These are phyloP conservation scores for Parauchenoglanis punctatus DNA, from an alignment of 2,797 vertebrate species.

Conservation along the genomic window DNA sequence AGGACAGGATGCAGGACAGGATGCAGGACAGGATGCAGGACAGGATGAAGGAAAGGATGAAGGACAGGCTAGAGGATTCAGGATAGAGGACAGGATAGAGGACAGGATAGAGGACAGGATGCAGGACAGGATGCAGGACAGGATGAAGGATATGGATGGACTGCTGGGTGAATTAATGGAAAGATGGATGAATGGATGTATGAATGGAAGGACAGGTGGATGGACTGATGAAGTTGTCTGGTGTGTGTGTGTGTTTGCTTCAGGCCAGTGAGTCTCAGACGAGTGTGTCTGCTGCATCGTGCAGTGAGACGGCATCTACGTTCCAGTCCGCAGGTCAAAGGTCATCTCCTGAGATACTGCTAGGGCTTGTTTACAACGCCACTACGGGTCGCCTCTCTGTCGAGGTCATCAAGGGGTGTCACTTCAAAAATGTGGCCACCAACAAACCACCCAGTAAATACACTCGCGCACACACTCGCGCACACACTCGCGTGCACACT, in stretches of 20 bases:
- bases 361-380: conserved; percentile 96
- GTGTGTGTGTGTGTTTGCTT: conserved; percentile 41
- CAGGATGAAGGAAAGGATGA: no score
- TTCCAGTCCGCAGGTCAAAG: conserved; percentile 92
- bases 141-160: background rate
- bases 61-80: no score
- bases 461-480: conserved; percentile 23
- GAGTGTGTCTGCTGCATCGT: conserved; percentile 91
- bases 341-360: conserved; percentile 90
- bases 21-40: no score
- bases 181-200: background rate
- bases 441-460: conserved; percentile 99
- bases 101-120: no score
- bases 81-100: no score
- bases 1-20: no score
- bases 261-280: conserved; percentile 92
- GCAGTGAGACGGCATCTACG: conserved; percentile 91
- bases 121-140: background rate
- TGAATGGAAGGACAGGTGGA: background rate
- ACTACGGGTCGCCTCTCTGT: conserved; percentile 95
- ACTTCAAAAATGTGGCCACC: conserved; percentile 95
- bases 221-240: background rate
- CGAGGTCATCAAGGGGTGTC: conserved; percentile 98
- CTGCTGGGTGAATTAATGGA: background rate
- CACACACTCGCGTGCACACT: background rate